Evolutionary conservation across 2,888 invertebrate genomes (phyloP).

Genomic region (Marronus borbonicus): DNA sequence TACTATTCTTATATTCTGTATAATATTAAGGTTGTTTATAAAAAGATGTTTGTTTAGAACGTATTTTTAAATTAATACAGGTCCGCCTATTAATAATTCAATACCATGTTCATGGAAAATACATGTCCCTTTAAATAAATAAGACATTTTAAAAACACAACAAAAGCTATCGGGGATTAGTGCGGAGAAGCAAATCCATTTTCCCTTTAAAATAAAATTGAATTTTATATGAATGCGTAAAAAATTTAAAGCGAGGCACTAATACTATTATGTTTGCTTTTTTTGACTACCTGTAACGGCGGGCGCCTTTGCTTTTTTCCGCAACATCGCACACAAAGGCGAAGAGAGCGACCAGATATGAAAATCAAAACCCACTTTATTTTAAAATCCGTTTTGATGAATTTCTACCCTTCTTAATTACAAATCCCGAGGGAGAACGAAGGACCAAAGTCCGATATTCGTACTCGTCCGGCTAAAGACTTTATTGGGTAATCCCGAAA

Average conservation of each 20-base stretch:
- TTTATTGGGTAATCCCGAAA: constrained; percentile 49
- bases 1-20: no score
- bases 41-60: no score
- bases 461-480: constrained; percentile 47
- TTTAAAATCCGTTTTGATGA: constrained; percentile 68
- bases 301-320: constrained; percentile 33
- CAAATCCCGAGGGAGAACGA: constrained; percentile 53
- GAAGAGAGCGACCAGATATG: constrained; percentile 50
- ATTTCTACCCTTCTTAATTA: constrained; percentile 70
- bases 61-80: neutral
- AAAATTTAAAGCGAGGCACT: constrained; percentile 54
- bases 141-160: constrained; percentile 36
- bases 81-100: no score
- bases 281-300: constrained; percentile 52
- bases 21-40: no score
- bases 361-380: constrained; percentile 66
- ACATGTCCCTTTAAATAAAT: constrained; percentile 19
- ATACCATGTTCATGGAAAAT: constrained; percentile 9
- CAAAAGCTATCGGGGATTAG: constrained; percentile 29
- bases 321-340: constrained; percentile 49
- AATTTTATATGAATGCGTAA: constrained; percentile 50
- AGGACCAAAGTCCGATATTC: constrained; percentile 47
- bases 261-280: constrained; percentile 56
- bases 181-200: constrained; percentile 25
- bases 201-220: constrained; percentile 44